Conservation (phyloP, 2,113 vertebrate species). For the Thinocorus orbignyianus region DNA sequence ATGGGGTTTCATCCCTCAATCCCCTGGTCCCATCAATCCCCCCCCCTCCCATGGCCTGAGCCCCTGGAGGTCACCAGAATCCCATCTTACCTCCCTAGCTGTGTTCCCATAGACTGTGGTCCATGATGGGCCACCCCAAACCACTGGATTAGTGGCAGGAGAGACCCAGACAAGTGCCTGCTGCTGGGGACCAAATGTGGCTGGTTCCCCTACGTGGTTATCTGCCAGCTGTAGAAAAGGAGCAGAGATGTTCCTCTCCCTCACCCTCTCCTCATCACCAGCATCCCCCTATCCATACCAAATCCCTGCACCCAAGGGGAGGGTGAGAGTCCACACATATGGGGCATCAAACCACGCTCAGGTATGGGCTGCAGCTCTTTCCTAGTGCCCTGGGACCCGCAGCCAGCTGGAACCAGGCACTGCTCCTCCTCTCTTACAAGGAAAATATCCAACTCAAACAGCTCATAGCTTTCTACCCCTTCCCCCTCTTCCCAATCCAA, state of each 20-base stretch:
- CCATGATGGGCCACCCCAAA: not conserved
- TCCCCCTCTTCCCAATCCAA: not conserved
- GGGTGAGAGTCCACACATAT: not conserved
- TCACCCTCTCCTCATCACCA: not conserved
- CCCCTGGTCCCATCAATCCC: not conserved
- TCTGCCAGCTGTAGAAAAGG: rapidly evolving
- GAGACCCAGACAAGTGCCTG: rapidly evolving
- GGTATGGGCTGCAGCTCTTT: not conserved
- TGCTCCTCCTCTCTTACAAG: not conserved
- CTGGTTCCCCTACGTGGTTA: not conserved
- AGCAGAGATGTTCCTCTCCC: not conserved
- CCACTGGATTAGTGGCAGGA: not conserved
- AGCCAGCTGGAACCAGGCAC: not conserved
- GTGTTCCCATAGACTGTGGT: not conserved
- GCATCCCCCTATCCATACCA: rapidly evolving
- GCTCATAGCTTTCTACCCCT: not conserved
- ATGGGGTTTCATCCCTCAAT: not conserved
- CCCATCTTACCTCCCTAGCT: not conserved
- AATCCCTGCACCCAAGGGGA: not conserved
- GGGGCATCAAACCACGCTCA: not conserved
- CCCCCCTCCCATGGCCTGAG: not conserved
- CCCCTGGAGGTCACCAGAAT: not conserved
- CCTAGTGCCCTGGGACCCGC: not conserved
- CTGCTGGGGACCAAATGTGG: not conserved
- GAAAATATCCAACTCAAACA: not conserved